Evolutionary conservation across 2,797 vertebrate species (phyloP).

Genomic region (Fundulus diaphanus): DNA sequence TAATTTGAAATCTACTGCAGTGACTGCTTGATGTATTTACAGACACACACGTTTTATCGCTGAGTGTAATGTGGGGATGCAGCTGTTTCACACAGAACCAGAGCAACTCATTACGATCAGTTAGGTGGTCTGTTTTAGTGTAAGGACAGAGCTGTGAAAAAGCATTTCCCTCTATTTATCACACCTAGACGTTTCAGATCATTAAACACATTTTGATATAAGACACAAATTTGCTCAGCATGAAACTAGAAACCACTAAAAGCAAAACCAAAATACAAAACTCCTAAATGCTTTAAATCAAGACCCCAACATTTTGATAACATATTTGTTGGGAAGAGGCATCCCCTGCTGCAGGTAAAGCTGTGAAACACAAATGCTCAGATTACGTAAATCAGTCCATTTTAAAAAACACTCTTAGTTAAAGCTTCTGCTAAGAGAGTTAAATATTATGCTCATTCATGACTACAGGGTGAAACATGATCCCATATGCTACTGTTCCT

Average conservation of each 20-base stretch:
- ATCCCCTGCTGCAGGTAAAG: not conserved
- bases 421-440: not conserved
- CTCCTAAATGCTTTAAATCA: too few relatives aligned
- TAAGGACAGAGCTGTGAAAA: not conserved
- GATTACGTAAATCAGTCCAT: too few relatives aligned
- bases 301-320: not conserved
- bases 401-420: not conserved
- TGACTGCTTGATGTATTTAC: not conserved
- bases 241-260: too few relatives aligned
- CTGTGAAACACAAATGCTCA: not conserved
- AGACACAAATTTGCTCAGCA: too few relatives aligned
- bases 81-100: not conserved
- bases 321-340: not conserved
- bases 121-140: not conserved
- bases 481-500: not conserved
- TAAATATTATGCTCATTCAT: not conserved
- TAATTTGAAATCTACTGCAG: not conserved
- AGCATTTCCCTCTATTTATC: not conserved
- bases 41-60: not conserved
- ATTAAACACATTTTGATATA: not conserved
- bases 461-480: slow-evolving; percentile 4
- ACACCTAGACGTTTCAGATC: not conserved
- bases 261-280: too few relatives aligned
- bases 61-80: not conserved
- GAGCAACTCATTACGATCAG: not conserved